phyloP scores from a whole-genome alignment of 2,888 invertebrate species.

The Agonopterix alstromeriana region DNA sequence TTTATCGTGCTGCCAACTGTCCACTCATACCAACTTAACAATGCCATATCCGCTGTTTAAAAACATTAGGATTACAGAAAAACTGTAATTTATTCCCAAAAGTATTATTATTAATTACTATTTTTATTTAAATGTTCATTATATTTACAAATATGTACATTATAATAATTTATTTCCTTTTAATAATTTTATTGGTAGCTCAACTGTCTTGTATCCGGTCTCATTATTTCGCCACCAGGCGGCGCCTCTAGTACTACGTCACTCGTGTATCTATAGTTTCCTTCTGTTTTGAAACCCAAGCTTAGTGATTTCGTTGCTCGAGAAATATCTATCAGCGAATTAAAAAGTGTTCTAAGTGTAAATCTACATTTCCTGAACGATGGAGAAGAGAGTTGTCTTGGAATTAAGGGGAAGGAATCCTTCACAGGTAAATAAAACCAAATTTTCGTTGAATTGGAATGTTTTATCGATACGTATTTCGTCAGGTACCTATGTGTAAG shows the following conservation, averaged over 20 bases:
- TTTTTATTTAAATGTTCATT: neutral
- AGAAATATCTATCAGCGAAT: constrained; percentile 47
- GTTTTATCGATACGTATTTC: constrained; percentile 76
- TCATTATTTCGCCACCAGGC: constrained; percentile 48
- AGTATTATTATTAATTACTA: neutral
- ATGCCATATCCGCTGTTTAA: neutral
- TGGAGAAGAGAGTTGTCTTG: constrained; percentile 97
- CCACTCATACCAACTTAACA: constrained; percentile 27
- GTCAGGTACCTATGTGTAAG: constrained; percentile 45
- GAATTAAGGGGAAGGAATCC: constrained; percentile 95
- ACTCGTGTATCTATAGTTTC: constrained; percentile 75
- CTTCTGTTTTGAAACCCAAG: constrained; percentile 79
- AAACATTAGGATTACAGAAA: neutral
- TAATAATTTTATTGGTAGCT: constrained; percentile 17
- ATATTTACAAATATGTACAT: too few relatives aligned
- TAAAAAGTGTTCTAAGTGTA: constrained; percentile 49
- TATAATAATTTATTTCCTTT: too few relatives aligned
- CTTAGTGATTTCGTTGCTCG: constrained; percentile 68
- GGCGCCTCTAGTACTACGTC: constrained; percentile 68
- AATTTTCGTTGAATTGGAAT: constrained; percentile 62
- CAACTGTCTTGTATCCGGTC: constrained; percentile 50
- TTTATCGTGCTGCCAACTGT: constrained; percentile 26
- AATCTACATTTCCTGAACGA: constrained; percentile 54
- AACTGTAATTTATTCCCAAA: neutral
- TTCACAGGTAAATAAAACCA: constrained; percentile 85